Conservation (phyloP, 2,888 invertebrate genomes). For the Rotaria sp. region DNA sequence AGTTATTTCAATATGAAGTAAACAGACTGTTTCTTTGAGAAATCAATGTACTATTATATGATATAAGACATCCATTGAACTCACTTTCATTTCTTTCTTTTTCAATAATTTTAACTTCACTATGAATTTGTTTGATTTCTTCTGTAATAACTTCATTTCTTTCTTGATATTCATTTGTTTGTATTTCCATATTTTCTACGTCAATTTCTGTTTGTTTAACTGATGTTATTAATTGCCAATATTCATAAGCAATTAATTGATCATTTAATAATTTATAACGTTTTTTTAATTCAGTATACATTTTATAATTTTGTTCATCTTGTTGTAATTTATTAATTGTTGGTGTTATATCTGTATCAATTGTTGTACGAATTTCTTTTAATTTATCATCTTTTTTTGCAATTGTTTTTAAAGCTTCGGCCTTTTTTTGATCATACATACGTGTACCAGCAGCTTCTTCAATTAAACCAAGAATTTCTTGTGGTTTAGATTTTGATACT, state of each 20-base stretch:
- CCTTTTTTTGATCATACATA: conserved; percentile 88
- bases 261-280: conserved; percentile 35
- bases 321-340: conserved; percentile 74
- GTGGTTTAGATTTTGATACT: conserved; percentile 95
- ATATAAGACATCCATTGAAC: too few species aligned
- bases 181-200: conserved; percentile 25
- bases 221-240: not conserved
- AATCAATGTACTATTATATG: too few species aligned
- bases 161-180: conserved; percentile 22
- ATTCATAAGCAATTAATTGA: conserved; percentile 32
- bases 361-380: conserved; percentile 67
- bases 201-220: conserved; percentile 31
- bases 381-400: conserved; percentile 85
- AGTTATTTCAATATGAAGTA: too few species aligned
- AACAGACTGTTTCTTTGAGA: too few species aligned
- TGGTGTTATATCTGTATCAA: conserved; percentile 78
- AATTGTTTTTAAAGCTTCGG: conserved; percentile 74
- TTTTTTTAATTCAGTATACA: conserved; percentile 68
- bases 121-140: conserved; percentile 35
- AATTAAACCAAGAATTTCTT: conserved; percentile 75
- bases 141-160: conserved; percentile 27
- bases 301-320: conserved; percentile 74
- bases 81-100: conserved; percentile 31
- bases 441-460: conserved; percentile 97
- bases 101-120: conserved; percentile 38